Evolutionary conservation across 2,113 vertebrate genomes (phyloP).

Genomic region (Progne subis): DNA sequence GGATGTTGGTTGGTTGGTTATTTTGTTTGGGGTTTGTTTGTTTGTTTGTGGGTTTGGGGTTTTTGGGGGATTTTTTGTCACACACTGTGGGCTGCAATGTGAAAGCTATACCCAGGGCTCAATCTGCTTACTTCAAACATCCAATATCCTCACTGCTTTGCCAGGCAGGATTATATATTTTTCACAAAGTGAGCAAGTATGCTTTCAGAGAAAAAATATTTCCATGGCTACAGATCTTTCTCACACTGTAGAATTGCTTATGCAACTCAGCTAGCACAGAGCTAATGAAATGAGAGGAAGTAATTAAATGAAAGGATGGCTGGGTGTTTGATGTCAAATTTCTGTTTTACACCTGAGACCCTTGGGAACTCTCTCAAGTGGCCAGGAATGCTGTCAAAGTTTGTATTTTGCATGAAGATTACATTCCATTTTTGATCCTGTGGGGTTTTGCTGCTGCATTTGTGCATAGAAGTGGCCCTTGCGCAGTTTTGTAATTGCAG

Average conservation of each 20-base stretch:
- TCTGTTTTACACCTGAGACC: neutral
- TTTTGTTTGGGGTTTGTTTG: neutral
- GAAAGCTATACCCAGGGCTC: neutral
- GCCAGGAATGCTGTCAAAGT: neutral
- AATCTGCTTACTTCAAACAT: conserved; percentile 10
- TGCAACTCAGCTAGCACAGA: neutral
- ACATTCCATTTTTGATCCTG: neutral
- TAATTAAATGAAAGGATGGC: conserved; percentile 46
- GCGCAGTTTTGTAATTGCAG: neutral
- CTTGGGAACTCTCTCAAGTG: neutral
- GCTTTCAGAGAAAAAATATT: conserved; percentile 42
- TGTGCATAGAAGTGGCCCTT: neutral
- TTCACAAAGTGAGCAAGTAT: conserved; percentile 17
- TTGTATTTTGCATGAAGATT: neutral
- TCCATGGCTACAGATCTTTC: conserved; percentile 63
- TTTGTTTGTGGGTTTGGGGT: no score
- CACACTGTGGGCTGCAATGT: neutral
- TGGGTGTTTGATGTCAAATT: conserved; percentile 28
- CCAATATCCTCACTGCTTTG: neutral
- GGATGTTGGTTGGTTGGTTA: no score
- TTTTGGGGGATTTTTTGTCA: neutral
- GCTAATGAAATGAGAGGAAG: conserved; percentile 43
- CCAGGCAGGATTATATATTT: conserved; percentile 32
- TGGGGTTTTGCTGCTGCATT: neutral
- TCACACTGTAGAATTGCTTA: neutral